Evolutionary conservation across 1,140 invertebrate genomes (phyloP).

Genomic region (Hermetia illucens): DNA sequence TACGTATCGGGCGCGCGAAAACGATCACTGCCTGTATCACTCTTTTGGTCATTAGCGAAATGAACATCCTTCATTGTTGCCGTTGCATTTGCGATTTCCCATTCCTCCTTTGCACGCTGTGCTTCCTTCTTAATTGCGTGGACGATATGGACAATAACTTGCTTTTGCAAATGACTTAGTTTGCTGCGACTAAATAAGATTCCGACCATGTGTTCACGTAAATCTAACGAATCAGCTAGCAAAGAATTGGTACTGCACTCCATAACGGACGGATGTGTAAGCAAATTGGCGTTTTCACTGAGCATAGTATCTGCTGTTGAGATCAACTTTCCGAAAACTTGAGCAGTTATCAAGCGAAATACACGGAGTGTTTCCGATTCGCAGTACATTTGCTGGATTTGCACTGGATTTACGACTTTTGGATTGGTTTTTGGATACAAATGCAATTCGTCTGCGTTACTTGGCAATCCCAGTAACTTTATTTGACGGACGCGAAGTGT

Average conservation of each 20-base stretch:
- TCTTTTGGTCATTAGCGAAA: slow-evolving; percentile 6
- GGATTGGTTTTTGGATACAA: slow-evolving; percentile 25
- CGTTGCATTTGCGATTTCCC: slow-evolving; percentile 45
- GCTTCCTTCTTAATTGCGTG: slow-evolving; percentile 84
- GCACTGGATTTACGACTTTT: slow-evolving; percentile 23
- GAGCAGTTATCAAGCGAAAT: slow-evolving; percentile 76
- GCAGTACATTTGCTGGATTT: slow-evolving; percentile 73
- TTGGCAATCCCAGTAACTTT: slow-evolving; percentile 24
- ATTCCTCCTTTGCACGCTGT: slow-evolving; percentile 69
- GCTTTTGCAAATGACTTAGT: slow-evolving; percentile 86
- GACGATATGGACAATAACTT: slow-evolving; percentile 89
- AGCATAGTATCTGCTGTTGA: slow-evolving; percentile 30
- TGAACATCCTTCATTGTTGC: slow-evolving; percentile 21
- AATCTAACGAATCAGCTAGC: slow-evolving; percentile 39
- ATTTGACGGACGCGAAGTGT: slow-evolving; percentile 80
- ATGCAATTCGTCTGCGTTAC: slow-evolving; percentile 4
- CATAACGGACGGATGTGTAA: slow-evolving; percentile 1
- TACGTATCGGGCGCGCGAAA: slow-evolving; percentile 66
- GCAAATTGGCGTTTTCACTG: slow-evolving; percentile 26
- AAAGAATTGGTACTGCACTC: slow-evolving; percentile 14
- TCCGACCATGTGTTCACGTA: slow-evolving; percentile 92
- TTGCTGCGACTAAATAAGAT: slow-evolving; percentile 91
- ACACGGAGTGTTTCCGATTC: slow-evolving; percentile 87
- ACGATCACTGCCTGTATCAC: slow-evolving; percentile 26
- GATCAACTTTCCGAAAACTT: slow-evolving; percentile 88